phyloP scores from a whole-genome alignment of 2,113 vertebrate species.

The Gobiocypris rarus region DNA sequence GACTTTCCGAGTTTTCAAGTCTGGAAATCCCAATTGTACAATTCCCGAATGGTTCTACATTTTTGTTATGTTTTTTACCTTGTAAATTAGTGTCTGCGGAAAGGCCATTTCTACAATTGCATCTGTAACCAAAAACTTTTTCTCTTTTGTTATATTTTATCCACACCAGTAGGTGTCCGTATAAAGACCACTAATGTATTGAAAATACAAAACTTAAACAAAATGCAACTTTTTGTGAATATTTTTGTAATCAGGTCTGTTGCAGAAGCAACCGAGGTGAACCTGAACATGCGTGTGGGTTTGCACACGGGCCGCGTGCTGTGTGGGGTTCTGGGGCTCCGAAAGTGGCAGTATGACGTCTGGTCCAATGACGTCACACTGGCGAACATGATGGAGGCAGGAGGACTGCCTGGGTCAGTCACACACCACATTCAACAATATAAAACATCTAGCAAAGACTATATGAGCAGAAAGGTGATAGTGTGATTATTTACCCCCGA shows the following conservation, averaged over 20 bases:
- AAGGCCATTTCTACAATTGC: background rate
- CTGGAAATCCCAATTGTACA: background rate
- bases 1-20: background rate
- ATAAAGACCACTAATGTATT: background rate
- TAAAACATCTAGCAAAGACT: background rate
- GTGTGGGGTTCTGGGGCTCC: conserved; percentile 94
- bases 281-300: conserved; percentile 98
- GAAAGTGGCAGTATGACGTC: conserved; percentile 98
- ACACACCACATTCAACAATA: background rate
- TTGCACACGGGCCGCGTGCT: conserved; percentile 95
- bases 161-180: background rate
- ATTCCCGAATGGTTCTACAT: background rate
- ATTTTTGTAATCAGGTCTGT: conserved; percentile 82
- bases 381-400: conserved; percentile 98
- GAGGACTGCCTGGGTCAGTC: conserved; percentile 94
- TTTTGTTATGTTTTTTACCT: background rate
- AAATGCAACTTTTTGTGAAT: background rate
- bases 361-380: conserved; percentile 98
- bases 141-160: background rate
- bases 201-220: background rate
- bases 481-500: conserved; percentile 4
- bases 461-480: background rate
- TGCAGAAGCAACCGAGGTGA: conserved; percentile 97
- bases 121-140: background rate
- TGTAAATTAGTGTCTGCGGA: background rate